Evolutionary conservation across 1,140 invertebrate species (phyloP).

Genomic region (Caerostris darwini): DNA sequence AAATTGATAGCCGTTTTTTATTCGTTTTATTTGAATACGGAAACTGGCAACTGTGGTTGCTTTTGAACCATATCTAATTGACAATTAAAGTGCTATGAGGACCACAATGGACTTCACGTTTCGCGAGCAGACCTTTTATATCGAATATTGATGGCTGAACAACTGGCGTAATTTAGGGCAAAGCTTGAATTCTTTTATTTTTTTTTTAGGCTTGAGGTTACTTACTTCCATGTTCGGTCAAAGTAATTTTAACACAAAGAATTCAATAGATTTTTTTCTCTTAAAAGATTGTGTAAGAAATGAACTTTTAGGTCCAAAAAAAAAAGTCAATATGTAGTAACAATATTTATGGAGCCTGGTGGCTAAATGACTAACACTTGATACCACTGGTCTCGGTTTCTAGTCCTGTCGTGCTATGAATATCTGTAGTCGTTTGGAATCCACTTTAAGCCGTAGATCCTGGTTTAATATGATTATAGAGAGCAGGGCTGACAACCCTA

Average conservation of each 20-base stretch:
- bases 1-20: not conserved
- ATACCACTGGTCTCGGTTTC: too few relatives aligned
- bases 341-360: too few relatives aligned
- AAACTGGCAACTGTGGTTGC: not conserved
- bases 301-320: too few relatives aligned
- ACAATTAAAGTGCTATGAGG: not conserved
- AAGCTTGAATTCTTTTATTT: not conserved
- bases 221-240: not conserved
- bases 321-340: too few relatives aligned
- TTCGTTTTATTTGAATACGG: not conserved
- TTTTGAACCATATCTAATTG: slow-evolving; percentile 10
- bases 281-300: too few relatives aligned
- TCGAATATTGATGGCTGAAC: not conserved
- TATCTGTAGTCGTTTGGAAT: too few relatives aligned
- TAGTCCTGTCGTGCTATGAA: too few relatives aligned
- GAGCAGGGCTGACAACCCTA: too few relatives aligned
- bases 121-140: not conserved
- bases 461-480: too few relatives aligned
- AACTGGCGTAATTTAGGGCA: not conserved
- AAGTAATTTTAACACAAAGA: not conserved
- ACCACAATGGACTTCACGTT: not conserved
- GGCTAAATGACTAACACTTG: too few relatives aligned
- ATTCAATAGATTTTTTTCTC: too few relatives aligned
- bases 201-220: not conserved
- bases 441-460: too few relatives aligned